Percentiles rank a stretch among this genome's conserved stretches.
phyloP scores from a whole-genome alignment of 2,797 vertebrate species.

The Crax fasciolata region DNA sequence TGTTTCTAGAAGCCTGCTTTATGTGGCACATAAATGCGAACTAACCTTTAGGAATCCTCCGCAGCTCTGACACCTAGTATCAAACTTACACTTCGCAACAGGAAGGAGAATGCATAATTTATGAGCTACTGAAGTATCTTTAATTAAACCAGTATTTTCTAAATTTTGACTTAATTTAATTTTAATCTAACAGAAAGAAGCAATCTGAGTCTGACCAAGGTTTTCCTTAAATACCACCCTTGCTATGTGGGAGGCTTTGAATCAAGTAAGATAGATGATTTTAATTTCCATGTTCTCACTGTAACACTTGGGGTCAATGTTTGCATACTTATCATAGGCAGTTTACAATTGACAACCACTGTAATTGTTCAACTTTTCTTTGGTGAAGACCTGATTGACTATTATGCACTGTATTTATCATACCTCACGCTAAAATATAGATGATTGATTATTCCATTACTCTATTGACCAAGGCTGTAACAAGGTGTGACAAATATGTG shows the following conservation, averaged over 20 bases:
- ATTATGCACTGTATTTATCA: constrained; percentile 82
- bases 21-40: background rate
- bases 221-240: constrained; percentile 66
- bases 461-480: constrained; percentile 78
- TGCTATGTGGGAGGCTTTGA: constrained; percentile 64
- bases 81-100: constrained; percentile 24
- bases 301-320: constrained; percentile 80
- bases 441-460: constrained; percentile 84
- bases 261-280: constrained; percentile 80
- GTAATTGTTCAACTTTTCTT: constrained; percentile 72
- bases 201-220: constrained; percentile 20
- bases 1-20: constrained; percentile 10
- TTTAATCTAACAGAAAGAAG: constrained; percentile 72
- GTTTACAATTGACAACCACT: constrained; percentile 77
- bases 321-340: constrained; percentile 77
- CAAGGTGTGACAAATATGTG: constrained; percentile 79
- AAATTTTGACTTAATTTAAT: constrained; percentile 76
- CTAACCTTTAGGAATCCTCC: constrained; percentile 65
- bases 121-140: constrained; percentile 59
- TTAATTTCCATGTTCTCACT: constrained; percentile 79
- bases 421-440: constrained; percentile 73
- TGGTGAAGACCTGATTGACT: constrained; percentile 74
- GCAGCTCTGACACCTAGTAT: constrained; percentile 59
- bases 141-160: constrained; percentile 76
- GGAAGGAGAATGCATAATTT: constrained; percentile 46